Evolutionary conservation across 1,140 invertebrate species (phyloP).

Genomic region (Heliconius melpomene): DNA sequence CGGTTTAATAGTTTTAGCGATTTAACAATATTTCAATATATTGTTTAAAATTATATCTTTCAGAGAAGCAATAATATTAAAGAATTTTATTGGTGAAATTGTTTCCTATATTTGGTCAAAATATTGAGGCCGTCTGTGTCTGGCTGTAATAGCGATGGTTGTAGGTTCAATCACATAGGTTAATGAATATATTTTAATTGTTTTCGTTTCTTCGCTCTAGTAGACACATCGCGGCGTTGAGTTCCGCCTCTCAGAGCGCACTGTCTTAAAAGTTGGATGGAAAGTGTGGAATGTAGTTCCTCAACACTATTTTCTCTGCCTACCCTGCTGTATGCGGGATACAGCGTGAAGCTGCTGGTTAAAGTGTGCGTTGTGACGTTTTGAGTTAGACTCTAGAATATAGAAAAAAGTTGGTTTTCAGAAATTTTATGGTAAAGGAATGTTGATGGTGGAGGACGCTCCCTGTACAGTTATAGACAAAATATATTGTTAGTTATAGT

Average conservation of each 20-base stretch:
- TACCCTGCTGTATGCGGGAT: too few species aligned
- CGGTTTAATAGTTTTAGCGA: not conserved
- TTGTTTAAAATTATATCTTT: not conserved
- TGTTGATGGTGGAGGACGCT: constrained; percentile 37
- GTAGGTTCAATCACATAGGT: too few species aligned
- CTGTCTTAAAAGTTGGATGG: too few species aligned
- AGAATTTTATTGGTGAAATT: not conserved
- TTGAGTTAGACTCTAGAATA: constrained; percentile 10
- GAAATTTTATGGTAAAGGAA: constrained; percentile 46
- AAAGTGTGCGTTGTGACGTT: constrained; percentile 10
- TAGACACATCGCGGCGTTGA: too few species aligned
- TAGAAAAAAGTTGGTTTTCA: constrained; percentile 44
- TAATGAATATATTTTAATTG: too few species aligned
- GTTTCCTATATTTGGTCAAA: too few species aligned
- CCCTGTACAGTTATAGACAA: constrained; percentile 45
- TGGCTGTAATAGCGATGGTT: too few species aligned
- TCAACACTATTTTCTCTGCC: too few species aligned
- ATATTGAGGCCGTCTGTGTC: too few species aligned
- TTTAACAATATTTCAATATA: not conserved
- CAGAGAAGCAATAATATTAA: constrained; percentile 1
- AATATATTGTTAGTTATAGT: constrained; percentile 47
- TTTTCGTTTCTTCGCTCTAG: too few species aligned
- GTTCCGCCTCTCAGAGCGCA: too few species aligned
- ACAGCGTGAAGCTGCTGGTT: not conserved
- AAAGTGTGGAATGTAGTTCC: too few species aligned